Evolutionary conservation across 2,797 vertebrate genomes (phyloP).

Genomic region (Tachyglossus aculeatus): DNA sequence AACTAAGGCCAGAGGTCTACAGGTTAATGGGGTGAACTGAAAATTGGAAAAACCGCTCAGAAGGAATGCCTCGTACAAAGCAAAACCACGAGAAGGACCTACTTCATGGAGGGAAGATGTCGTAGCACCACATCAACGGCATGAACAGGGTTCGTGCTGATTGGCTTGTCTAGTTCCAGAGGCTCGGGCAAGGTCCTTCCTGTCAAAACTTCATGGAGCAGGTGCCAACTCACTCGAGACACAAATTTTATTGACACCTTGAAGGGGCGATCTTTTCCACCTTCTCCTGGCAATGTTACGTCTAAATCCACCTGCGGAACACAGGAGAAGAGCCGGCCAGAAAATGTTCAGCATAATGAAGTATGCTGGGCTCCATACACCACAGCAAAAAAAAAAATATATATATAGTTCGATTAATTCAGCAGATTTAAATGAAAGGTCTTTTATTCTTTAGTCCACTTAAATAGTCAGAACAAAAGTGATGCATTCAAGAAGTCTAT

Average conservation of each 20-base stretch:
- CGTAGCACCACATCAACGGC: constrained; percentile 97
- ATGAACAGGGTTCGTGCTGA: constrained; percentile 99
- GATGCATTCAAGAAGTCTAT: too few species aligned
- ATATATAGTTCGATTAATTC: not conserved
- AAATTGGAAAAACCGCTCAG: too few species aligned
- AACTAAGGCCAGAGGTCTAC: too few species aligned
- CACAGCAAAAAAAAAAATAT: not conserved
- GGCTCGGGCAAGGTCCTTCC: constrained; percentile 95
- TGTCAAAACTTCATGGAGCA: constrained; percentile 97
- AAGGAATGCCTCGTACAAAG: too few species aligned
- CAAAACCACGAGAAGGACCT: constrained; percentile 57
- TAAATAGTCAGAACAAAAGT: too few species aligned
- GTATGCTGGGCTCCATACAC: too few species aligned
- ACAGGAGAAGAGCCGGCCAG: not conserved
- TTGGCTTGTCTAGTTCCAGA: constrained; percentile 98
- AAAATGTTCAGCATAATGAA: constrained; percentile 19
- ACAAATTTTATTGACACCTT: constrained; percentile 98
- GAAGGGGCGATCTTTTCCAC: constrained; percentile 97
- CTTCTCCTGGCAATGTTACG: constrained; percentile 98
- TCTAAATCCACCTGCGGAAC: constrained; percentile 97
- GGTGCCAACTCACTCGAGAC: constrained; percentile 98
- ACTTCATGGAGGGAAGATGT: constrained; percentile 99
- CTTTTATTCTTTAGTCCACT: too few species aligned
- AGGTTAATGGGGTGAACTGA: too few species aligned
- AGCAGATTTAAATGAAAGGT: not conserved